Percentiles rank a stretch among this genome's conserved stretches.
These are phyloP conservation scores for Picus viridis DNA, from an alignment of 2,797 vertebrate species.

Conservation along the genomic window DNA sequence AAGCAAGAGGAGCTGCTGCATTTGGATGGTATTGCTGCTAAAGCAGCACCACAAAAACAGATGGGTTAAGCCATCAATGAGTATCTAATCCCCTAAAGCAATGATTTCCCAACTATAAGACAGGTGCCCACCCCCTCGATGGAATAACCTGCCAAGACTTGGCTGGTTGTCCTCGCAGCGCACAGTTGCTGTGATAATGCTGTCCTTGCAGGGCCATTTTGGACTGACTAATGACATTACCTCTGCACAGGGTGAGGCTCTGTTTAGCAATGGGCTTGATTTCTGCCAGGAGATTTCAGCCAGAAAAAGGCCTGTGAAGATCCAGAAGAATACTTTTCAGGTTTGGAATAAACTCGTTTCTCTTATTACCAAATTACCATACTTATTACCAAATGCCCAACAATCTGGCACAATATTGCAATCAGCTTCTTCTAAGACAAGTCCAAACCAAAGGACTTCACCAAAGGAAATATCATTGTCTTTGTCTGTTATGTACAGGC, in stretches of 20 bases:
- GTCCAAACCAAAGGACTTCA: neutral
- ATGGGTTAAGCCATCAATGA: neutral
- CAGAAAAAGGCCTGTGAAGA: neutral
- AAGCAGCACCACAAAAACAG: slow-evolving; percentile 7
- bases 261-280: neutral
- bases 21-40: slow-evolving; percentile 8
- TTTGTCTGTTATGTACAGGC: neutral
- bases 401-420: neutral
- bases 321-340: neutral
- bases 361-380: neutral
- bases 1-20: neutral
- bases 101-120: neutral
- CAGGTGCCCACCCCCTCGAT: neutral
- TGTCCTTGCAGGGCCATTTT: neutral
- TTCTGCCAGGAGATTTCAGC: slow-evolving; percentile 15
- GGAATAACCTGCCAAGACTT: neutral
- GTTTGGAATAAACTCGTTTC: neutral
- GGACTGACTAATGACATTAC: neutral
- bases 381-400: neutral
- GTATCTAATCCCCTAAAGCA: neutral
- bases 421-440: neutral
- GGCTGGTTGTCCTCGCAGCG: neutral
- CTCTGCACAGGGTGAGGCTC: neutral
- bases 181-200: neutral
- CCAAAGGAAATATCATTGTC: neutral